Base-by-base conservation (phyloP, 2,888 invertebrate species). In the Tubulanus polymorphus region DNA sequence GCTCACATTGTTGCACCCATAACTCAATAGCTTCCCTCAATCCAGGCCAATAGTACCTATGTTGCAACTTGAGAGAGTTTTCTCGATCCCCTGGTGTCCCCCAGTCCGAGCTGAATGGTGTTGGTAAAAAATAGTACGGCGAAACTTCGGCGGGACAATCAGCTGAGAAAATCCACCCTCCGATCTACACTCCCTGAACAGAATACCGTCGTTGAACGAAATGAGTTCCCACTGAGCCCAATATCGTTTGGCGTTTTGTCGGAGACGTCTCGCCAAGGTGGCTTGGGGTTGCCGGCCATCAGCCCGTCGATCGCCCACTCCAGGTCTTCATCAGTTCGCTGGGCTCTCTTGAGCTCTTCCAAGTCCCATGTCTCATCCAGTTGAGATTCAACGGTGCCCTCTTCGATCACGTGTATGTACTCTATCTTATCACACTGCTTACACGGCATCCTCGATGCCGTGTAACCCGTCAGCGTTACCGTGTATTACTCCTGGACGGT, bases 381-480 rank as follows among this genome's bases (percentile, higher is more conserved):
- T n/a, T n/a, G n/a, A n/a, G n/a, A n/a, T n/a, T n/a, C n/a, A n/a
- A n/a, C n/a, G n/a, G n/a, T n/a, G n/a, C n/a, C n/a, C n/a, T n/a
- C n/a, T n/a, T n/a, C n/a, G n/a, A n/a, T n/a, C n/a, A n/a, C n/a
- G n/a, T n/a, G n/a, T n/a, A n/a, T n/a, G n/a, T n/a, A n/a, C n/a
- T n/a, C n/a, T n/a, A n/a, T n/a, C n/a, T n/a, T n/a, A n/a, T n/a
- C n/a, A n/a, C n/a, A n/a, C n/a, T n/a, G n/a, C n/a, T n/a, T n/a
- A n/a, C n/a, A n/a, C n/a, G n/a, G n/a, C n/a, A n/a, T n/a, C n/a
- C 63, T 12, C 15, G 58, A 56, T 51, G n/a, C n/a, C n/a, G n/a
- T n/a, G n/a, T n/a, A 64, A 30, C 1, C 57, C 49, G 49, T 63
- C 64, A 5, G 59, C 60, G 53, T 63, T 59, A 1, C 28, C 37